Conservation (phyloP, 37 sponge, comb jelly and placozoan genomes). For the Dysidea cf. avara region DNA sequence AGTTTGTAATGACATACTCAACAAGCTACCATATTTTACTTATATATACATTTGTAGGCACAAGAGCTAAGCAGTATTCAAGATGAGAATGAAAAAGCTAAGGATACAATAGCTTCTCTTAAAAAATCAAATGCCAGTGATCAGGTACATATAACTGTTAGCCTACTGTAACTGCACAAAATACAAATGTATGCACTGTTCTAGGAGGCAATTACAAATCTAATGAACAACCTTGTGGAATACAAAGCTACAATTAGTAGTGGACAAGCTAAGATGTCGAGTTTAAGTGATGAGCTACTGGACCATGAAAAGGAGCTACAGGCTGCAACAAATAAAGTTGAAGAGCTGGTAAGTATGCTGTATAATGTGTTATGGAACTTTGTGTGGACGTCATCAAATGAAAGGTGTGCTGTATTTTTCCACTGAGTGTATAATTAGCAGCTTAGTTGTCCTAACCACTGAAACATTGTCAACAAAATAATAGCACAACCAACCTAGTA, state of each 20-base stretch:
- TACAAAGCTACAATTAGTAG: slow-evolving; percentile 14
- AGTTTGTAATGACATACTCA: no score
- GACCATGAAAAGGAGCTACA: slow-evolving; percentile 33
- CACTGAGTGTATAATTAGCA: no score
- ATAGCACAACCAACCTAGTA: no score
- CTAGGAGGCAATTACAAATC: slow-evolving; percentile 40
- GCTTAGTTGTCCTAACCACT: no score
- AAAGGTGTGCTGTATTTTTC: no score
- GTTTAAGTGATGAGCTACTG: slow-evolving; percentile 40
- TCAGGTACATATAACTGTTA: not conserved
- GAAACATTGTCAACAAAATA: no score
- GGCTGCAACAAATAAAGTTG: slow-evolving; percentile 15
- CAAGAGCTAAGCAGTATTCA: slow-evolving; percentile 32
- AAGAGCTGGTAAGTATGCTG: slow-evolving; percentile 34
- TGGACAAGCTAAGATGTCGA: slow-evolving; percentile 17
- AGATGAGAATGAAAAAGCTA: slow-evolving; percentile 18
- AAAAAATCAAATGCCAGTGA: slow-evolving; percentile 19
- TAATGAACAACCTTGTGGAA: slow-evolving; percentile 60
- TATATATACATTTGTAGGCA: no score
- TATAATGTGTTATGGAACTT: no score
- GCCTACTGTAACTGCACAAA: not conserved
- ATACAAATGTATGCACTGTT: not conserved
- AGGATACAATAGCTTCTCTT: slow-evolving; percentile 23
- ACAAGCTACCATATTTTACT: no score
- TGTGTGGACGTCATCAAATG: no score